Evolutionary conservation across 2,888 invertebrate species (phyloP).

Genomic region (Sycophila texana): DNA sequence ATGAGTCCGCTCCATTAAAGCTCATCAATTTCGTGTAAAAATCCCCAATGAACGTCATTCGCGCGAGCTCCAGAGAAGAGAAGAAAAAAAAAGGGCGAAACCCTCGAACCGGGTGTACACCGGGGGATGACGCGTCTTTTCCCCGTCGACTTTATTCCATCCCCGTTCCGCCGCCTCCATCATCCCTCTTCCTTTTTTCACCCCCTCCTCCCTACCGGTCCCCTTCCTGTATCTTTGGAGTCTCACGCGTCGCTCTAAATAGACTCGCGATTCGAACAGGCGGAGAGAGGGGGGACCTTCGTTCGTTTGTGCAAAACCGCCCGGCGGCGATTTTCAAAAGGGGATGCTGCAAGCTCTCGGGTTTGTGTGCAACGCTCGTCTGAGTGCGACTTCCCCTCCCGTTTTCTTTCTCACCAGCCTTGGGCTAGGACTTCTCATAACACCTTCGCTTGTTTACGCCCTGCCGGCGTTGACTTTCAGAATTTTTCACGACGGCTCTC

Average conservation of each 20-base stretch:
- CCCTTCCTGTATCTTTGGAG: no score
- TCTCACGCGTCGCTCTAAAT: slow-evolving; percentile 56
- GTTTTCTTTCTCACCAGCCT: neutral
- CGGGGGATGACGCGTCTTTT: slow-evolving; percentile 22
- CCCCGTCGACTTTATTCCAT: slow-evolving; percentile 26
- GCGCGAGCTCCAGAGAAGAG: neutral
- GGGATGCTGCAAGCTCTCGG: no score
- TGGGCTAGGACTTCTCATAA: slow-evolving; percentile 3
- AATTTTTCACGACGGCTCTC: neutral
- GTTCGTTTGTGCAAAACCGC: slow-evolving; percentile 59
- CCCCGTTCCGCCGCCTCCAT: neutral
- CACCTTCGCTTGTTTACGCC: slow-evolving; percentile 1
- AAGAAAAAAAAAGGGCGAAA: slow-evolving; percentile 6
- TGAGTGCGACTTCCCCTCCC: neutral
- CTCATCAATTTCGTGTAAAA: slow-evolving; percentile 44
- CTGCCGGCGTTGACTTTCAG: neutral
- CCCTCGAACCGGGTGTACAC: neutral
- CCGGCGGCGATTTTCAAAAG: no score
- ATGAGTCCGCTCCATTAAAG: slow-evolving; percentile 30
- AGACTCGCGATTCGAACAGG: slow-evolving; percentile 62
- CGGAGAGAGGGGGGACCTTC: slow-evolving; percentile 60
- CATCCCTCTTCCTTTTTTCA: slow-evolving; percentile 7
- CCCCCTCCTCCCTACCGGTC: no score
- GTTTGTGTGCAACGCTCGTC: neutral
- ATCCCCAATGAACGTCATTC: slow-evolving; percentile 43